A percentile compares a stretch with the other conserved stretches of the same genome.
phyloP scores from a whole-genome alignment of 2,113 vertebrate species.

The Eulacestoma nigropectus region DNA sequence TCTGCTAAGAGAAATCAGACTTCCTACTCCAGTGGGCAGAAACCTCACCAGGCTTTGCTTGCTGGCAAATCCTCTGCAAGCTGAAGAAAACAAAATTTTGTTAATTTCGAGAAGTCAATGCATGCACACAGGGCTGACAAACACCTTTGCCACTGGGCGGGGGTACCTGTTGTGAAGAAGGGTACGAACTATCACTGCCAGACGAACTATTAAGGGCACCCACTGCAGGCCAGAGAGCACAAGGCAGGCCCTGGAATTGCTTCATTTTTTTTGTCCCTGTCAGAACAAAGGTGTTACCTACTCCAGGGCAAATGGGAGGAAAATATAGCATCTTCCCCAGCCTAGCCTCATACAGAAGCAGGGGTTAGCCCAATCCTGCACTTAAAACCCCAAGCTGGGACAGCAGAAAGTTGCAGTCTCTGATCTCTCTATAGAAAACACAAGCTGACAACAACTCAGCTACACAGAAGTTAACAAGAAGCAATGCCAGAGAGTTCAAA shows the following conservation, averaged over 20 bases:
- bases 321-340: background rate
- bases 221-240: background rate
- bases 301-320: background rate
- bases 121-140: background rate
- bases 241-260: background rate
- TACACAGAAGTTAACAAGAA: background rate
- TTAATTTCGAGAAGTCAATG: background rate
- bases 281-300: background rate
- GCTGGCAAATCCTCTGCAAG: background rate
- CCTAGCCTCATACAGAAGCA: background rate
- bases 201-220: background rate
- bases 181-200: accelerated
- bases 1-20: background rate
- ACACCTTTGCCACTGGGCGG: background rate
- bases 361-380: background rate
- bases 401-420: background rate
- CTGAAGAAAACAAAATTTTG: background rate
- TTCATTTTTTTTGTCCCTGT: background rate
- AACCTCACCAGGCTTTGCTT: background rate
- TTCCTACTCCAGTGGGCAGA: background rate
- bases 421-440: background rate
- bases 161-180: background rate
- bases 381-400: background rate
- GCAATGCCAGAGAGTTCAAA: background rate
- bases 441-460: background rate